phyloP scores from a whole-genome alignment of 2,888 invertebrate species.

The Lamellibrachia satsuma region DNA sequence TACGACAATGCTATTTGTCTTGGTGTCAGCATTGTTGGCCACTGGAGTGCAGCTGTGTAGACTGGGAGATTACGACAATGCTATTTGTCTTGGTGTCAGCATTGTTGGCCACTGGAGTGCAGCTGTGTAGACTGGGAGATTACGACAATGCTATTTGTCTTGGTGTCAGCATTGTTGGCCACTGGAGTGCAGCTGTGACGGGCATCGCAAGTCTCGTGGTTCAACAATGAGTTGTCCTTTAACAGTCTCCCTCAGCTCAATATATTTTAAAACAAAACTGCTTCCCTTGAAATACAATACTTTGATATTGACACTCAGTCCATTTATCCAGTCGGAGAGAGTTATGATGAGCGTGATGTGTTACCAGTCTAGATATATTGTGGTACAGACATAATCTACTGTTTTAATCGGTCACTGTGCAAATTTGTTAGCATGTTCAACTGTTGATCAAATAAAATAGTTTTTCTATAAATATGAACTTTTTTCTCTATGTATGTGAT shows the following conservation, averaged over 20 bases:
- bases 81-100: neutral
- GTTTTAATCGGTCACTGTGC: neutral
- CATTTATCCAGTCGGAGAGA: neutral
- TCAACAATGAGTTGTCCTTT: neutral
- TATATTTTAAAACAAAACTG: neutral
- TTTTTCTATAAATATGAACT: constrained; percentile 6
- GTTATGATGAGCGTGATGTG: neutral
- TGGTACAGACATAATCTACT: constrained; percentile 17
- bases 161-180: neutral
- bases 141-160: neutral
- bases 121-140: neutral
- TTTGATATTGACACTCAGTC: neutral
- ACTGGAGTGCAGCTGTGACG: neutral
- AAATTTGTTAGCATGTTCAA: constrained; percentile 8
- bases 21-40: neutral
- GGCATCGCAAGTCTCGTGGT: neutral
- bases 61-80: neutral
- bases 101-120: neutral
- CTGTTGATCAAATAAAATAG: neutral
- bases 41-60: neutral
- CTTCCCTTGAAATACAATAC: too few species aligned
- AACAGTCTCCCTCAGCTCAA: neutral
- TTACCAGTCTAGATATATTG: constrained; percentile 10
- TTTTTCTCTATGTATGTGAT: neutral
- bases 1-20: neutral